Base-by-base conservation (phyloP, 2,888 invertebrate species). In the Keiferia lycopersicella region DNA sequence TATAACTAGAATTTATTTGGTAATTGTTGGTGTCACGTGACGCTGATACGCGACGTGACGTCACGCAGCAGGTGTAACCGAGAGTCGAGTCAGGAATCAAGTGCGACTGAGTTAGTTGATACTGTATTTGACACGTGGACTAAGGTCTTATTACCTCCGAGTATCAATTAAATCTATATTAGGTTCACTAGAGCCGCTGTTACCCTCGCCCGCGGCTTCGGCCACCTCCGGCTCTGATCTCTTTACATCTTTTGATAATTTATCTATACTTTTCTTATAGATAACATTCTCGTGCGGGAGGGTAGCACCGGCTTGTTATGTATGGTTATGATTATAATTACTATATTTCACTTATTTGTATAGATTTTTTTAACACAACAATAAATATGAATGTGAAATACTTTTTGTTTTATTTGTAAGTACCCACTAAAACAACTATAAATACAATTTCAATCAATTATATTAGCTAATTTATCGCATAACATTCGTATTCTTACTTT, bases 71-170 rank as follows among this genome's bases (percentile, higher is more conserved):
- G 61, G 73, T 76, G 69, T 73, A 71, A 53, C 22, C 26, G 8
- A 68, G 8, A 68, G 69, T 75, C 78, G 74, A 76, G 73, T 72
- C 56, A 71, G 67, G 71, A 76, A 74, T 70, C 80, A 74, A 80
- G 85, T 76, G 83, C 84, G 88, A 88, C 88, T 89, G 89, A 87
- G 82, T 82, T 84, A 82, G 82, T 87, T 88, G 90, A 87, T 90
- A 87, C 88, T 86, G 76, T 41, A 41, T 85, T 81, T 81, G 84
- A 83, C 81, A 83, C 82, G 82, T 80, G 84, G 82, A 83, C 81
- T 87, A 85, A 84, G 87, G 85, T 90, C 85, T 86, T 87, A 89
- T 90, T 91, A 91, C 91, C 91, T 91, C 91, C 91, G 91, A 91
- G 90, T 91, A 91, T 91, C 91, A 86, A 90, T 90, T 87, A 84